Base-by-base conservation (phyloP, 2,113 vertebrate genomes). In the Muntiacus reevesi region DNA sequence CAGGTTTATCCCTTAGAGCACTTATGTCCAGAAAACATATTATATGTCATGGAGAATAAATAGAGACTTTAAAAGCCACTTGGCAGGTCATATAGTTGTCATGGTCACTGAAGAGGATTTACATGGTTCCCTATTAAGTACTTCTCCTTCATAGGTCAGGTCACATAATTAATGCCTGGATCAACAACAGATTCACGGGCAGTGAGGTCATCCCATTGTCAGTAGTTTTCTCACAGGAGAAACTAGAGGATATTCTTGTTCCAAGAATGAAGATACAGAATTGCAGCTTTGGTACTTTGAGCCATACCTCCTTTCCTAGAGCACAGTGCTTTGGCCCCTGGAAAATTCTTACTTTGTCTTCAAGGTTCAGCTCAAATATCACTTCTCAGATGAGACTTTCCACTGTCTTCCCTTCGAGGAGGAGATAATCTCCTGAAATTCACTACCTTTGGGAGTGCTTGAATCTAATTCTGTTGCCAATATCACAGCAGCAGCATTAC, bases 281-380 rank as follows among this genome's bases (percentile, higher is more conserved):
- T 45, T 62, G 47, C 33, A 30, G 3, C 16, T 59, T 21, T 30
- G 6, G 11, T 55, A n/a, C 19, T 7, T 43, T 59, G 5, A n/a
- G 47, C 36, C 43, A 36, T 17, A 7, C 84, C 36, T 50, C 14
- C 23, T 10, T 67, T 2, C 10, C 25, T 27, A 67, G 40, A 57
- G 30, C 11, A 67, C 6, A 13, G 21, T 74, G 5, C 0, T 71
- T 71, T 33, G n/a, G 3, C 5, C 7, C 25, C 79, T 74, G 30
- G 67, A 93, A 78, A 97, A 79, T 45, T 96, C 71, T 86, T 82
- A 10, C 5, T 47, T n/a, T 33, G 2, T 45, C 54, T 83, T 83
- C 62, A 54, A 74, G 21, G 10, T 74, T 96, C 81, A 62, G 10
- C 6, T 47, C 19, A 83, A 79, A 50, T 50, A 5, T 21, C 3